Percentiles rank a stretch among this genome's conserved stretches.
These are phyloP conservation scores for Myrmecophaga tridactyla DNA, from an alignment of 2,113 vertebrate species.

Conservation along the genomic window DNA sequence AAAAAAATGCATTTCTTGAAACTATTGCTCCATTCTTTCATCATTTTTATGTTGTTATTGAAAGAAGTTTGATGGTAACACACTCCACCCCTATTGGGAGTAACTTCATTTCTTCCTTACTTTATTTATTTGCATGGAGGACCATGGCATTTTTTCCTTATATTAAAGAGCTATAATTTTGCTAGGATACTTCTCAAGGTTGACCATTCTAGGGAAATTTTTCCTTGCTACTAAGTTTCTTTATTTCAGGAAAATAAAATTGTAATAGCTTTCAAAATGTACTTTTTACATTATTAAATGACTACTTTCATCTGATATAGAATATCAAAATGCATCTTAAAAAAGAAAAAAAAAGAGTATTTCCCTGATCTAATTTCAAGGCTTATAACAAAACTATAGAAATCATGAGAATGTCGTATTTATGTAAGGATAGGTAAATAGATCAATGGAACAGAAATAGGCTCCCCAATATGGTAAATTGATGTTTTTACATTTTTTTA, in stretches of 20 bases:
- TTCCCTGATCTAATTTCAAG: background rate
- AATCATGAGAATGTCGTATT: background rate
- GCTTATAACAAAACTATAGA: background rate
- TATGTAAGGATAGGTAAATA: background rate
- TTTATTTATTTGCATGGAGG: background rate
- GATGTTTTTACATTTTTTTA: background rate
- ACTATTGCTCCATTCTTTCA: too few relatives aligned
- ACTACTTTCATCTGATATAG: background rate
- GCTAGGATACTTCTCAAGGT: background rate
- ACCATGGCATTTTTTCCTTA: background rate
- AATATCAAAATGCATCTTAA: background rate
- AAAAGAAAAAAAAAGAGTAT: background rate
- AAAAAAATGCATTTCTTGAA: too few relatives aligned
- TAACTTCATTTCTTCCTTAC: background rate
- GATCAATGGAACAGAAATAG: background rate
- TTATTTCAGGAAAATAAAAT: background rate
- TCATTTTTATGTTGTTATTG: background rate
- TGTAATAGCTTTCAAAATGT: background rate
- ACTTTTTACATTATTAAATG: background rate
- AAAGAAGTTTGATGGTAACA: background rate
- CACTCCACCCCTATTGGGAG: too few relatives aligned
- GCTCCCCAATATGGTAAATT: background rate
- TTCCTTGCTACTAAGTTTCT: background rate
- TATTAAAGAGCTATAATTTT: background rate
- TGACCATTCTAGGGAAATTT: background rate